Evolutionary conservation across 2,797 vertebrate genomes (phyloP).

Genomic region (Leuciscus waleckii): DNA sequence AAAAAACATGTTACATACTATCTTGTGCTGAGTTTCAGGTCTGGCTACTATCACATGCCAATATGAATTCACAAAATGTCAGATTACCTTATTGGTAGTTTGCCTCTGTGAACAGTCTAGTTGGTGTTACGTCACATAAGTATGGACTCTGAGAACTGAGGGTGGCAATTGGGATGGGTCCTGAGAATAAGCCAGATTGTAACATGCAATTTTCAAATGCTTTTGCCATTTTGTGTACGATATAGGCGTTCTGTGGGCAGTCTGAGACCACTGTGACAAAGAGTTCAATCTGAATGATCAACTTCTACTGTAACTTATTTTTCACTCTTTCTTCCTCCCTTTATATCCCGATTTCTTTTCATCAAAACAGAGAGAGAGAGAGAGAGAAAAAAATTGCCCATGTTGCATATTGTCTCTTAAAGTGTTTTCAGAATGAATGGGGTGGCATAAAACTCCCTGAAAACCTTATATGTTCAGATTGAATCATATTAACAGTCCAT

Average conservation of each 20-base stretch:
- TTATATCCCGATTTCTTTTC: neutral
- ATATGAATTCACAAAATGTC: neutral
- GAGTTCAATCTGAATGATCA: neutral
- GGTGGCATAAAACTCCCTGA: neutral
- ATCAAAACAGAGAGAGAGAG: neutral
- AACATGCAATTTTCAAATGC: neutral
- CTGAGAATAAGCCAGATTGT: neutral
- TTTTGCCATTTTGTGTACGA: neutral
- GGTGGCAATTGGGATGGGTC: neutral
- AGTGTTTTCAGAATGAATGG: neutral
- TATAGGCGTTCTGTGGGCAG: neutral
- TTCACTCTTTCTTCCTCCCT: neutral
- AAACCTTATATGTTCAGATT: neutral
- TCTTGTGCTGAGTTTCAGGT: slow-evolving; percentile 10
- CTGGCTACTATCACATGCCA: neutral
- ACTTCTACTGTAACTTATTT: neutral
- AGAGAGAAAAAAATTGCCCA: neutral
- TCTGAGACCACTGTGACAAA: neutral
- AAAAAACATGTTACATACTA: neutral
- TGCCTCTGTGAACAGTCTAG: neutral
- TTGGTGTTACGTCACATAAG: neutral
- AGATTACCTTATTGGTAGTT: neutral
- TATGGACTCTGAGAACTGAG: neutral
- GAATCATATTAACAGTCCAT: neutral
- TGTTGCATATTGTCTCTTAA: neutral